Conservation (phyloP, 2,113 vertebrate genomes). For the Sorex fumeus region DNA sequence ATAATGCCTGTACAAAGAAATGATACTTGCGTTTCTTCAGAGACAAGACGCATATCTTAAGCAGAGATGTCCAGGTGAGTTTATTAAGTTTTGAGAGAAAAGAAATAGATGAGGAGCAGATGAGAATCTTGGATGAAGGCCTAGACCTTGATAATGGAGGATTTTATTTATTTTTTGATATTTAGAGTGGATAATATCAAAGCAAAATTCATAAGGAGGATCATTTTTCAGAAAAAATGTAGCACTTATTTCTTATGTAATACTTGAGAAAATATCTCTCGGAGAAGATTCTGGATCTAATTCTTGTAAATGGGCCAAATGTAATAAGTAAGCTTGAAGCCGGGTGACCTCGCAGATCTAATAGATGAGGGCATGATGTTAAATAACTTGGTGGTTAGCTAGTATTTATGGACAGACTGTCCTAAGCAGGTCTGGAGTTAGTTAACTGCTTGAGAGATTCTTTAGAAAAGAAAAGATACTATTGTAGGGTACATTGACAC, state of each 20-base stretch:
- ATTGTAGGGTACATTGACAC: background rate
- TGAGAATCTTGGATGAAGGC: conserved; percentile 77
- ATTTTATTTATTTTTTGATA: conserved; percentile 81
- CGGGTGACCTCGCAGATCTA: conserved; percentile 12
- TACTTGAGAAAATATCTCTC: conserved; percentile 71
- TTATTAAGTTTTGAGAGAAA: conserved; percentile 65
- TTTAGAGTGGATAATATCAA: conserved; percentile 72
- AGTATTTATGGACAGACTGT: background rate
- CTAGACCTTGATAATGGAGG: conserved; percentile 71
- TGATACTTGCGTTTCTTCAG: conserved; percentile 52
- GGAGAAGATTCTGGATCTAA: conserved; percentile 69
- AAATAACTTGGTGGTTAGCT: background rate
- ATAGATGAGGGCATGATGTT: conserved; percentile 21
- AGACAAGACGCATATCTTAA: conserved; percentile 38
- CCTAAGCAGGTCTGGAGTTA: background rate
- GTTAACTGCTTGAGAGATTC: conserved; percentile 22
- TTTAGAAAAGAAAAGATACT: conserved; percentile 20
- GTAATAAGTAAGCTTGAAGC: conserved; percentile 57
- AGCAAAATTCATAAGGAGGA: conserved; percentile 70
- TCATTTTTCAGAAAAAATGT: conserved; percentile 70
- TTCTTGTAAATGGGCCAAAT: conserved; percentile 60
- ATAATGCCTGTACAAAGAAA: background rate
- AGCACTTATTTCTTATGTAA: conserved; percentile 66
- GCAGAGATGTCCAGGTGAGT: conserved; percentile 78
- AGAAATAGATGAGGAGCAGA: conserved; percentile 77